Percentiles rank a stretch among this genome's conserved stretches.
Evolutionary conservation across 2,888 invertebrate genomes (phyloP).

Genomic region (Drosophila leonis): DNA sequence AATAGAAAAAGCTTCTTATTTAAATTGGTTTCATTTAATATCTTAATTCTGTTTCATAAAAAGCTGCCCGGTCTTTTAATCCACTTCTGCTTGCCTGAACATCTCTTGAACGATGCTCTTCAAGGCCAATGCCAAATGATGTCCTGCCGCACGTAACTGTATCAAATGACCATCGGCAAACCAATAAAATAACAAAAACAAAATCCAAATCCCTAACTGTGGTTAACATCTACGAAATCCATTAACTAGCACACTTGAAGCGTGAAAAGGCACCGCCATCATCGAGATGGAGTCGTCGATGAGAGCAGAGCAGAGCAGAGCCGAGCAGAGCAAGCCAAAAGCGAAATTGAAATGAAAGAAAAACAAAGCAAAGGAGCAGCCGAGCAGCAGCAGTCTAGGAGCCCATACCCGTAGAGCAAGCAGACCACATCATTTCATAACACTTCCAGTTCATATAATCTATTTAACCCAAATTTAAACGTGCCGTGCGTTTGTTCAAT

Average conservation of each 20-base stretch:
- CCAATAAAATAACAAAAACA: slow-evolving; percentile 36
- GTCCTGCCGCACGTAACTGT: slow-evolving; percentile 40
- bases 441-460: slow-evolving; percentile 82
- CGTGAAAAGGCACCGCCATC: slow-evolving; percentile 64
- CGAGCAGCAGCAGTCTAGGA: slow-evolving; percentile 9
- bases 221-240: slow-evolving; percentile 76
- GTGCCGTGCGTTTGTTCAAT: slow-evolving; percentile 77
- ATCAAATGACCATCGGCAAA: slow-evolving; percentile 48
- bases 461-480: slow-evolving; percentile 83
- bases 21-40: neutral
- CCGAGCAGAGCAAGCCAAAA: slow-evolving; percentile 13
- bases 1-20: neutral
- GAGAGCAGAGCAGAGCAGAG: slow-evolving; percentile 5
- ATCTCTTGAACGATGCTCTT: slow-evolving; percentile 11
- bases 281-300: slow-evolving; percentile 6
- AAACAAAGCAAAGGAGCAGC: slow-evolving; percentile 12
- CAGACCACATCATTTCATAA: slow-evolving; percentile 78
- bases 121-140: slow-evolving; percentile 32
- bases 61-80: slow-evolving; percentile 2
- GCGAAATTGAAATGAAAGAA: slow-evolving; percentile 44
- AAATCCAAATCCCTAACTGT: slow-evolving; percentile 66
- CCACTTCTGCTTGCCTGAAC: slow-evolving; percentile 19
- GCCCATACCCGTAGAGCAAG: slow-evolving; percentile 17
- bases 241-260: slow-evolving; percentile 76
- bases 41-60: neutral